Conservation (phyloP, 2,797 vertebrate genomes). For the Percopsis omiscomaycus region DNA sequence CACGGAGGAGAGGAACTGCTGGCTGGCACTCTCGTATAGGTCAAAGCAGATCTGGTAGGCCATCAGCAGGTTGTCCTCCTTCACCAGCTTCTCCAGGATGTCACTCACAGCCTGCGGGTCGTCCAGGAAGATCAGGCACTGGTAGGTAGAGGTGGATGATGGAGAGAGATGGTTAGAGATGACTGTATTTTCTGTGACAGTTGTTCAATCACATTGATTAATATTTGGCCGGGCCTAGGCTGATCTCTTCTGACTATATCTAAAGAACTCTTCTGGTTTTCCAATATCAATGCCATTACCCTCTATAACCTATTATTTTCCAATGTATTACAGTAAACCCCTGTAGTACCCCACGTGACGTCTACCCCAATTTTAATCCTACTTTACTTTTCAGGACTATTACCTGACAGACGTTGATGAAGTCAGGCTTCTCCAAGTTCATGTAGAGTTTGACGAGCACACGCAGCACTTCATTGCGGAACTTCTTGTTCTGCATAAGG, state of each 20-base stretch:
- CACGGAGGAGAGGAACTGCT: slow-evolving; percentile 97
- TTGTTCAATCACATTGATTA: too few relatives aligned
- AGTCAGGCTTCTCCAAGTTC: slow-evolving; percentile 98
- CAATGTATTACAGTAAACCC: too few relatives aligned
- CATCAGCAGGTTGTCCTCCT: slow-evolving; percentile 98
- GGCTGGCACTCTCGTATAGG: slow-evolving; percentile 97
- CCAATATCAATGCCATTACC: too few relatives aligned
- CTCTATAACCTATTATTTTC: too few relatives aligned
- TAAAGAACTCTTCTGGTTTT: too few relatives aligned
- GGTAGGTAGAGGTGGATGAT: background rate
- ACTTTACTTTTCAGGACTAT: background rate
- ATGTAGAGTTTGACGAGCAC: slow-evolving; percentile 99
- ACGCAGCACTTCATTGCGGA: slow-evolving; percentile 93
- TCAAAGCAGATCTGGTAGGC: slow-evolving; percentile 99
- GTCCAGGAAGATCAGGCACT: slow-evolving; percentile 98
- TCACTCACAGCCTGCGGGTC: slow-evolving; percentile 98
- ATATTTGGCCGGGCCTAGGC: too few relatives aligned
- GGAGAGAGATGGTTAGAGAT: background rate
- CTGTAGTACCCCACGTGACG: too few relatives aligned
- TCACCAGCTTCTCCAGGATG: slow-evolving; percentile 96
- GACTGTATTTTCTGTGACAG: too few relatives aligned
- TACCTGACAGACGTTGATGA: slow-evolving; percentile 99
- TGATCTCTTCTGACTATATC: too few relatives aligned
- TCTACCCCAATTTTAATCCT: too few relatives aligned
- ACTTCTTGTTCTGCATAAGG: slow-evolving; percentile 98